These are phyloP conservation scores for Tachysurus fulvidraco DNA, from an alignment of 2,113 vertebrate species.

Conservation along the genomic window DNA sequence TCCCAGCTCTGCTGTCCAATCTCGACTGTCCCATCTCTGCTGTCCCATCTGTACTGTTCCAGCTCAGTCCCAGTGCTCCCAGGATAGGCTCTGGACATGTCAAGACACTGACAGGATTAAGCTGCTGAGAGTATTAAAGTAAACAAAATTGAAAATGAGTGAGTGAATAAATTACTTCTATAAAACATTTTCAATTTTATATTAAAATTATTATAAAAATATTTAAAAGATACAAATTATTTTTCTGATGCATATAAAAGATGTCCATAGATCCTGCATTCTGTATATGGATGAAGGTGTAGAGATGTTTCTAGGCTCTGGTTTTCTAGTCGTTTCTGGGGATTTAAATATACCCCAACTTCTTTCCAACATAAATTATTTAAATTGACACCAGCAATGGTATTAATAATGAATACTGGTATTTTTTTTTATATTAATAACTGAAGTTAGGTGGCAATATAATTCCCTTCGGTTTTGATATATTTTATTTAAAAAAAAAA, in stretches of 20 bases:
- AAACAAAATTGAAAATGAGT: background rate
- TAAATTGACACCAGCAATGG: background rate
- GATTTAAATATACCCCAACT: background rate
- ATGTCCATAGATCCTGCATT: background rate
- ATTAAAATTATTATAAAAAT: background rate
- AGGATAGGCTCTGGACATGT: background rate
- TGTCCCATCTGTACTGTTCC: background rate
- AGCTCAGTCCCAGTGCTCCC: background rate
- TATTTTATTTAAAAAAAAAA: background rate
- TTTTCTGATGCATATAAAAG: background rate
- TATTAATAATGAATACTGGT: background rate
- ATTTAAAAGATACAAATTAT: no score
- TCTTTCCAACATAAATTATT: background rate
- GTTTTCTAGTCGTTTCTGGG: background rate
- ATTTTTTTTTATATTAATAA: background rate
- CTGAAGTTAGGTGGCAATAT: background rate
- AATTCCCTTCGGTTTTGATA: background rate
- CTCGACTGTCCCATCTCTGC: no score
- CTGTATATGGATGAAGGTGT: background rate
- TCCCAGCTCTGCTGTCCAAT: no score
- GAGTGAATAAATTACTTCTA: background rate
- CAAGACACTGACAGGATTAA: background rate
- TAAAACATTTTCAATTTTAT: background rate
- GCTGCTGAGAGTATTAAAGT: no score
- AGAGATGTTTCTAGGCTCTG: background rate